Evolutionary conservation across 2,888 invertebrate species (phyloP).

Genomic region (Eudemis profundana): DNA sequence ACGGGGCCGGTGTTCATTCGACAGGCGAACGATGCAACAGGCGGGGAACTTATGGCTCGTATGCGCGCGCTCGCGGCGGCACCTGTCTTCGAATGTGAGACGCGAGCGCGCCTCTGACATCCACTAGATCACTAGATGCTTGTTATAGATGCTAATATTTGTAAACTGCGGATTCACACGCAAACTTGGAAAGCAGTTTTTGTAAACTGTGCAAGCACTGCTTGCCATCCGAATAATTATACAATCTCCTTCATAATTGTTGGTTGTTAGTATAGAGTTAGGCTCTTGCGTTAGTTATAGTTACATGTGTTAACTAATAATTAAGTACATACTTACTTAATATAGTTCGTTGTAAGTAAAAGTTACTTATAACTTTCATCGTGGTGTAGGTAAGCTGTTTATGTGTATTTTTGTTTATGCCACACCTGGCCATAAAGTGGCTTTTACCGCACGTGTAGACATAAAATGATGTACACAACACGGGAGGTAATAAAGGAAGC

Average conservation of each 20-base stretch:
- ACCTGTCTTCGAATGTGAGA: constrained; percentile 58
- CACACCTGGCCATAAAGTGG: no score
- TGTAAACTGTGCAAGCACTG: constrained; percentile 36
- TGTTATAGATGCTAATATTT: constrained; percentile 57
- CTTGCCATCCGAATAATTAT: constrained; percentile 25
- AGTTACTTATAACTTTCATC: constrained; percentile 26
- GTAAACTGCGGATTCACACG: constrained; percentile 61
- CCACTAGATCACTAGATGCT: constrained; percentile 49
- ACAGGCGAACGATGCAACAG: constrained; percentile 68
- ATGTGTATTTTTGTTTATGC: not conserved
- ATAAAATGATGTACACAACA: no score
- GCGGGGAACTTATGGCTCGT: constrained; percentile 61
- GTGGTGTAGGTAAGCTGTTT: not conserved
- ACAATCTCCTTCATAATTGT: constrained; percentile 31
- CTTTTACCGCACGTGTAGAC: no score
- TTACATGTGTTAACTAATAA: constrained; percentile 20
- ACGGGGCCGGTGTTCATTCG: constrained; percentile 69
- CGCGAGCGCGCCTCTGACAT: constrained; percentile 38
- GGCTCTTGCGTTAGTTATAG: constrained; percentile 8
- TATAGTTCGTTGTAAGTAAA: constrained; percentile 5
- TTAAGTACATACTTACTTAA: constrained; percentile 17
- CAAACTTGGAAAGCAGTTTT: constrained; percentile 62
- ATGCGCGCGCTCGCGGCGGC: constrained; percentile 64
- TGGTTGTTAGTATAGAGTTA: constrained; percentile 24
- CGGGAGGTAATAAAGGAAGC: no score